Evolutionary conservation across 2,797 vertebrate species (phyloP), one percentile per base, ranked within the genome.

Genomic region (Hemibagrus guttatus): DNA sequence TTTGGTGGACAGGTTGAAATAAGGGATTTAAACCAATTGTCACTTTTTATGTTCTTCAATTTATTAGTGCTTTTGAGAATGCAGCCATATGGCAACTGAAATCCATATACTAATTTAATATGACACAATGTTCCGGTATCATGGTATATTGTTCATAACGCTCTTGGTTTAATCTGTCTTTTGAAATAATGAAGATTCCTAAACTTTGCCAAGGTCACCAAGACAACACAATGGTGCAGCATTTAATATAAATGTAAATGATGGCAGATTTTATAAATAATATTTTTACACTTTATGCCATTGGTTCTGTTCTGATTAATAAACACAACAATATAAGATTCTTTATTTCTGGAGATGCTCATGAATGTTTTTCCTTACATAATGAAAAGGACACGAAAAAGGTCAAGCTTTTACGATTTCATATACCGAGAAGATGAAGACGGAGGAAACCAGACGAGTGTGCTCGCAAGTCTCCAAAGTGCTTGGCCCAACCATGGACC

Each of bases 401-500:
- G 5, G 14, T 81, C 23, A 52, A 82, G 17, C 63, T 28, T 68
- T 31, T 7, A 52, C 66, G 42, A 66, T 81, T 64, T 81, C 8
- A 1, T 80, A 61, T 80, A 80, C 58, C 58, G 14, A 81, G 39
- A 54, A 82, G 39, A 52, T 23, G 63, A 54, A 23, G 42, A 72
- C 6, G 26, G 69, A 84, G 1, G 28, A 69, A 80, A 68, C 63
- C 58, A 64, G 84, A 69, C 13, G 84, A 35, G 8, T 35, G 90
- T 68, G 94, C 95, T 93, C 94, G 81, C 94, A 95, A 93, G 93
- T 87, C 95, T 95, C 94, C 96, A 96, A 95, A 93, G 95, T 96
- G 95, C 96, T 96, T 96, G 96, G 95, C 93, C 94, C 91, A 96
- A 96, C 96, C 96, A 96, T 96, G 96, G 92, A 96, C 93, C 92